Percentiles rank a stretch among this genome's conserved stretches.
phyloP scores from a whole-genome alignment of 92 coral and sea anemone species.

The Epizoanthus fatuus region DNA sequence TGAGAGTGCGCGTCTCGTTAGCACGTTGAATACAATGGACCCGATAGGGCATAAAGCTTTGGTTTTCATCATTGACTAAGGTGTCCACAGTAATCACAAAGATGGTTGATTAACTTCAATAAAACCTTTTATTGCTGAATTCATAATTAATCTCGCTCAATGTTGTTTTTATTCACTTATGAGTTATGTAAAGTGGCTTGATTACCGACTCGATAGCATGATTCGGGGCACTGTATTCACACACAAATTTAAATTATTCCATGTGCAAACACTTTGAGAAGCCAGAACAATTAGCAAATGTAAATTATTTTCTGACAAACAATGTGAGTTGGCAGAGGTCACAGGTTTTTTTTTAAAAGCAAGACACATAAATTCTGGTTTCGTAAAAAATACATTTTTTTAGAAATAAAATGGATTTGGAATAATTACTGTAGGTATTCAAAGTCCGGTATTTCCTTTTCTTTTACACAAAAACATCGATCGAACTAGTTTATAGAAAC shows the following conservation, averaged over 20 bases:
- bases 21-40: too few relatives aligned
- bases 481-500: too few relatives aligned
- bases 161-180: conserved; percentile 2
- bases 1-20: too few relatives aligned
- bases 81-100: background rate
- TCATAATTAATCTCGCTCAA: background rate
- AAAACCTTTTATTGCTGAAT: background rate
- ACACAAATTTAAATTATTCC: conserved; percentile 27
- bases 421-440: too few relatives aligned
- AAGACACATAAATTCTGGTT: background rate
- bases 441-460: too few relatives aligned
- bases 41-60: background rate
- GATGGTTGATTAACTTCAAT: background rate
- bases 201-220: background rate
- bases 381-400: background rate
- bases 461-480: too few relatives aligned
- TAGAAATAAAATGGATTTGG: background rate
- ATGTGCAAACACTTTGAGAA: conserved; percentile 28
- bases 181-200: background rate
- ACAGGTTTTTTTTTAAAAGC: background rate
- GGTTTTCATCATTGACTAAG: background rate
- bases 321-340: background rate
- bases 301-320: background rate
- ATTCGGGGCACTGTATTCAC: background rate
- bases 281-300: background rate